Base-by-base conservation (phyloP, 2,113 vertebrate genomes). In the Leptocoma aspasia region DNA sequence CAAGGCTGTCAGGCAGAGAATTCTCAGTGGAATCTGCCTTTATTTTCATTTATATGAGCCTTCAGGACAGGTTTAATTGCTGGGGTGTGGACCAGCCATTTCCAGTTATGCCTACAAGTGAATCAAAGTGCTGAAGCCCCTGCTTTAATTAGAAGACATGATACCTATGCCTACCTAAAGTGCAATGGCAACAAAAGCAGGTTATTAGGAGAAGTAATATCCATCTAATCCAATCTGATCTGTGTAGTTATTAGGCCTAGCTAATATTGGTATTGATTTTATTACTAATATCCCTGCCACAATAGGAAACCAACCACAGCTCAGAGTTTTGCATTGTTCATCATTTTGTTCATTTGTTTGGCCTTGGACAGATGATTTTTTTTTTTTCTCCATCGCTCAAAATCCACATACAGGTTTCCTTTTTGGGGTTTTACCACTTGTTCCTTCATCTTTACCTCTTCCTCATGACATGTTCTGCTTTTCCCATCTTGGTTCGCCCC, bases 261-360 rank as follows among this genome's bases (percentile, higher is more conserved):
- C n/a, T 95, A 95, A 94, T 94, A 86, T 20, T 49, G 61, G 5
- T 97, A 97, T 97, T 85, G 94, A 96, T 96, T 94, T 94, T 94
- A 96, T 97, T 96, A 82, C 82, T 95, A 82, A 94, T 91, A 95
- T 71, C 66, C 31, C 49, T 71, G 75, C 75, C 3, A 6, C 82
- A 90, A 77, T 23, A 82, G 90, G 81, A 94, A 90, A 85, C 77
- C 86, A 96, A 69, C 88, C 2, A 2, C 47, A 59, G 86, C 0
- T 3, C 88, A 7, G 7, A 37, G 21, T 53, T 93, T n/a, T 64
- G 50, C 72, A 14, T 65, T 76, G 9, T 95, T 91, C 81, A n/a
- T 93, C 16, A 82, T 11, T 28, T 41, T 52, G 31, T 53, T 87
- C 59, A 9, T 42, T 39, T 59, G 7, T 70, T 81, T 86, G 88